These are phyloP conservation scores for Luscinia luscinia DNA, from an alignment of 2,797 vertebrate genomes.

Conservation along the genomic window DNA sequence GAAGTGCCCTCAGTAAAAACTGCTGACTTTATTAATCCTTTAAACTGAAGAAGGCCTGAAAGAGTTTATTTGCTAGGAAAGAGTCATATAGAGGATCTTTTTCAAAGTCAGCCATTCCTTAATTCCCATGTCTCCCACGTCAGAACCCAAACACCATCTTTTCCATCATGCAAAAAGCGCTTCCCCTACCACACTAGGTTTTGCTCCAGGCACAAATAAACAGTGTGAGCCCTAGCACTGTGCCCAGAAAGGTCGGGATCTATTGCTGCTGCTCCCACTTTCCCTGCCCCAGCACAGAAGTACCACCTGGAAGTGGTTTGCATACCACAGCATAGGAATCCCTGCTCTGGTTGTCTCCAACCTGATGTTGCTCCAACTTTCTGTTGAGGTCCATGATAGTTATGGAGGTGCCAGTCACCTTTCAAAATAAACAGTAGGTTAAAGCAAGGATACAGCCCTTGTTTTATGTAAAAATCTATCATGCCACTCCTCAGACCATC, in stretches of 20 bases:
- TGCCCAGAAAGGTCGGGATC: slow-evolving; percentile 33
- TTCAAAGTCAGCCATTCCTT: slow-evolving; percentile 28
- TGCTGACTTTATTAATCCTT: not conserved
- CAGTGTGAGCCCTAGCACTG: not conserved
- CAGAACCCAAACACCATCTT: slow-evolving; percentile 23
- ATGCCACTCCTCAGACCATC: not conserved
- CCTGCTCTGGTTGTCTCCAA: not conserved
- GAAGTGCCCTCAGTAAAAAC: not conserved
- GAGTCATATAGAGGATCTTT: not conserved
- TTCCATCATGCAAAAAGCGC: not conserved
- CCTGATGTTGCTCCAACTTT: not conserved
- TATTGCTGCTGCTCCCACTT: not conserved
- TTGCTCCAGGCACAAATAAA: slow-evolving; percentile 59
- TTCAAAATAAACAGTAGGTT: not conserved
- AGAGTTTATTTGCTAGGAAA: not conserved
- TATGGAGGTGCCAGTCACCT: not conserved
- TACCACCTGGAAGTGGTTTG: slow-evolving; percentile 11
- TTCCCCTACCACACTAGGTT: not conserved
- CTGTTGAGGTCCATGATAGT: not conserved
- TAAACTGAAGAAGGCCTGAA: not conserved
- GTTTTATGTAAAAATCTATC: not conserved
- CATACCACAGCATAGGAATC: not conserved
- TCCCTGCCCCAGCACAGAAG: not conserved
- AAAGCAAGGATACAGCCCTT: not conserved
- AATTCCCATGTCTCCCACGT: not conserved